These are phyloP conservation scores for Trichogramma dendrolimi DNA, from an alignment of 2,888 invertebrate genomes.

Conservation along the genomic window DNA sequence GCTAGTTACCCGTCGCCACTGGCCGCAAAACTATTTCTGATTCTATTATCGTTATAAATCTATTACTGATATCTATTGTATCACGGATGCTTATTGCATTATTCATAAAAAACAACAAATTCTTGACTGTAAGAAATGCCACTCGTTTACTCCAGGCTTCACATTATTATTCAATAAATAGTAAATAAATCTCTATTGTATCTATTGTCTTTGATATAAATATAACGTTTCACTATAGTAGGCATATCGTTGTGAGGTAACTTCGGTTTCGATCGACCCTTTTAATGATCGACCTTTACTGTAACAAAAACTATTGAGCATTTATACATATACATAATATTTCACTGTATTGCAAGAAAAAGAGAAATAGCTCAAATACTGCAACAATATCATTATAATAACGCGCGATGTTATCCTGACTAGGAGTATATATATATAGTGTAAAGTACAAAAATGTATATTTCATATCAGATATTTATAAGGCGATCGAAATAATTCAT, in stretches of 20 bases:
- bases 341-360: conserved; percentile 4
- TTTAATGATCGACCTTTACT: conserved; percentile 29
- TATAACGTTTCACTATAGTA: conserved; percentile 38
- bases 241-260: conserved; percentile 49
- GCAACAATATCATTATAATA: conserved; percentile 47
- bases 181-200: conserved; percentile 46
- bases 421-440: conserved; percentile 42
- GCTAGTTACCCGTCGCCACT: not conserved
- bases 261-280: conserved; percentile 18
- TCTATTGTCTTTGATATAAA: conserved; percentile 50
- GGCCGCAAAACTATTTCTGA: not conserved
- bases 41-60: conserved; percentile 8
- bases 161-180: conserved; percentile 38
- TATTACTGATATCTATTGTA: conserved; percentile 17
- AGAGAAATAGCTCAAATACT: conserved; percentile 41
- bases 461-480: conserved; percentile 14
- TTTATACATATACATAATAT: not conserved
- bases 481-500: conserved; percentile 19
- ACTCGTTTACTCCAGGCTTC: conserved; percentile 24
- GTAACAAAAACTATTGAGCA: conserved; percentile 37
- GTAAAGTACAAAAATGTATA: conserved; percentile 22
- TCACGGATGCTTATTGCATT: conserved; percentile 15
- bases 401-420: conserved; percentile 48
- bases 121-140: conserved; percentile 28
- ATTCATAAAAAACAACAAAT: conserved; percentile 13